phyloP scores from a whole-genome alignment of 2,797 vertebrate species.

The Denticeps clupeoides region DNA sequence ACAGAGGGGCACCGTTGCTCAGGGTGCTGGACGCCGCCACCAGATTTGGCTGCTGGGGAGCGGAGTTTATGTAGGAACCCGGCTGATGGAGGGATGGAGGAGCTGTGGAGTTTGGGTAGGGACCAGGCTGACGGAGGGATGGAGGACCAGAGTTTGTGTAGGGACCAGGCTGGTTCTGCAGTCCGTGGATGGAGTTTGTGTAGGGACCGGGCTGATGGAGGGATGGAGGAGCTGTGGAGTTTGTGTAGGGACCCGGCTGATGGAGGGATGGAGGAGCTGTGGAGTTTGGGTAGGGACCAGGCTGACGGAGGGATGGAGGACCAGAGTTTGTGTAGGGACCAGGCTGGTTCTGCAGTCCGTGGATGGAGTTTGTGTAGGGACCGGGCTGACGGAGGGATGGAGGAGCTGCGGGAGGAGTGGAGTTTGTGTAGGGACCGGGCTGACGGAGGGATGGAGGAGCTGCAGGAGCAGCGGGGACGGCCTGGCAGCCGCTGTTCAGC shows the following conservation, averaged over 20 bases:
- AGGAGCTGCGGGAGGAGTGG: constrained; percentile 51
- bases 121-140: no score
- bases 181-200: no score
- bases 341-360: no score
- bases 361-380: no score
- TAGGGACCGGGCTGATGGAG: constrained; percentile 43
- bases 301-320: no score
- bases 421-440: constrained; percentile 61
- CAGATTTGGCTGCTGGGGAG: constrained; percentile 56
- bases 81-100: constrained; percentile 58
- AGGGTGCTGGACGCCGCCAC: constrained; percentile 40
- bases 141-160: no score
- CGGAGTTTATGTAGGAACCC: constrained; percentile 63
- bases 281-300: constrained; percentile 40
- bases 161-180: no score
- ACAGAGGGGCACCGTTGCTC: constrained; percentile 43
- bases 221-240: constrained; percentile 49
- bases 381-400: constrained; percentile 44
- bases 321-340: no score
- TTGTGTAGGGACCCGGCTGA: constrained; percentile 59
- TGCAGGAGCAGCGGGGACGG: constrained; percentile 40
- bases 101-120: constrained; percentile 45
- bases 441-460: constrained; percentile 59
- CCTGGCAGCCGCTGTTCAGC: constrained; percentile 53
- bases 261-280: constrained; percentile 58